Evolutionary conservation across 2,888 invertebrate species (phyloP).

Genomic region (Cryptosula pallasiana): DNA sequence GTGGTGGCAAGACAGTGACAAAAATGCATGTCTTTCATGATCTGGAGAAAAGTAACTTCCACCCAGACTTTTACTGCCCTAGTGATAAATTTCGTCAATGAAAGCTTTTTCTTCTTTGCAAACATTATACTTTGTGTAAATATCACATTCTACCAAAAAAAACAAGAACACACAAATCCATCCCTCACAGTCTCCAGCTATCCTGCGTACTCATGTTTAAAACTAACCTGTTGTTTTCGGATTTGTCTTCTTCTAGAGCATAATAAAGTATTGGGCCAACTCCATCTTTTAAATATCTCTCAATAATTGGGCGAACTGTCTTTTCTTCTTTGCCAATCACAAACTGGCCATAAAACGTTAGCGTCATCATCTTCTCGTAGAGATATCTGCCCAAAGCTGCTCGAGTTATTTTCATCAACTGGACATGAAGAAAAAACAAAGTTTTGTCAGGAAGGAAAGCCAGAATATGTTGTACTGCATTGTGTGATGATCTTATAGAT

Average conservation of each 20-base stretch:
- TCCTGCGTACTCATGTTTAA: too few relatives aligned
- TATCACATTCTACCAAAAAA: too few relatives aligned
- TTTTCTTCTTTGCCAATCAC: slow-evolving; percentile 91
- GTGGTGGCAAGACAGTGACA: too few relatives aligned
- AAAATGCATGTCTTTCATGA: too few relatives aligned
- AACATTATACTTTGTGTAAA: too few relatives aligned
- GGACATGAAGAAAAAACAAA: slow-evolving; percentile 23
- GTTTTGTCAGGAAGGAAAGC: background rate
- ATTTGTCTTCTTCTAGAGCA: slow-evolving; percentile 25
- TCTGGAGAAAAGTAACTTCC: too few relatives aligned
- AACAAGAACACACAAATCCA: too few relatives aligned
- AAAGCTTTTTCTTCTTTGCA: too few relatives aligned
- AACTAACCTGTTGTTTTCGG: background rate
- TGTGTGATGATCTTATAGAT: too few relatives aligned
- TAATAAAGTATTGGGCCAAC: slow-evolving; percentile 98
- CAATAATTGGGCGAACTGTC: slow-evolving; percentile 60
- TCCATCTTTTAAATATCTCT: slow-evolving; percentile 75
- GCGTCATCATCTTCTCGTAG: slow-evolving; percentile 80
- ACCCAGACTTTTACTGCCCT: too few relatives aligned
- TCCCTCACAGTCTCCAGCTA: too few relatives aligned
- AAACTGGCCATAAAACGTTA: slow-evolving; percentile 97
- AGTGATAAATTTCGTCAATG: too few relatives aligned
- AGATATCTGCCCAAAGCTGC: slow-evolving; percentile 73
- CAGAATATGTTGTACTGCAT: background rate
- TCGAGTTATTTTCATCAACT: slow-evolving; percentile 66